Percentiles rank a stretch among this genome's conserved stretches.
These are phyloP conservation scores for Intellagama lesueurii DNA, from an alignment of 2,797 vertebrate genomes.

Conservation along the genomic window DNA sequence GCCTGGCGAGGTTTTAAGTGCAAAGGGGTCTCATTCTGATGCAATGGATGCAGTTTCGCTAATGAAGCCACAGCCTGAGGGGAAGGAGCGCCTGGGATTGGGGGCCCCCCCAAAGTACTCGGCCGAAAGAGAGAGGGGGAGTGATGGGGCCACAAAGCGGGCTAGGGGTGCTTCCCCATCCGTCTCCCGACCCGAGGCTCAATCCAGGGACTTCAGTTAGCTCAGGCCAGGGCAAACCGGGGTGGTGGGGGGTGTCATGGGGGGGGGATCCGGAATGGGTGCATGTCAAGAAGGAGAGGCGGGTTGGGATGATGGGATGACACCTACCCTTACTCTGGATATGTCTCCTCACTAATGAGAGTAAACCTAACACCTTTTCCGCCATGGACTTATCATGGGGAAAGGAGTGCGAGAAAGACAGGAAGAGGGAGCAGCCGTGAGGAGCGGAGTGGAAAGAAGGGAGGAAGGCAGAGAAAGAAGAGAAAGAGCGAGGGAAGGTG, in stretches of 20 bases:
- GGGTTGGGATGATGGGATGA: conserved; percentile 15
- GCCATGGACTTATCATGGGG: conserved; percentile 92
- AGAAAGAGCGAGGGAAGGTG: conserved; percentile 4
- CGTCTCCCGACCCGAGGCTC: background rate
- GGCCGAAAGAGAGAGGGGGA: background rate
- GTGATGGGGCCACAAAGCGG: background rate
- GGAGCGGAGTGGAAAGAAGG: background rate
- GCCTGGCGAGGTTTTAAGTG: background rate
- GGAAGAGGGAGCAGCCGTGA: conserved; percentile 17
- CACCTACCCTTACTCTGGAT: conserved; percentile 99
- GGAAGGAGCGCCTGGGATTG: background rate
- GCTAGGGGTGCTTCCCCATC: background rate
- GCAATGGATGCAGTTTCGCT: conserved; percentile 9
- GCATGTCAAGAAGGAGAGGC: conserved; percentile 36
- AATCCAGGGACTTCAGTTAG: conserved; percentile 68
- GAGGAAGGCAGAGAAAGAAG: background rate
- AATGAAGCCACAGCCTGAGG: background rate
- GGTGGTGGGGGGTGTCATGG: conserved; percentile 51
- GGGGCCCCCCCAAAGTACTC: conserved; percentile 5
- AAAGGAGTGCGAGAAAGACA: conserved; percentile 28
- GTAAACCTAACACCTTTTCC: conserved; percentile 99
- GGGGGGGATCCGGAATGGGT: conserved; percentile 69
- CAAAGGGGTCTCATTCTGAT: conserved; percentile 9
- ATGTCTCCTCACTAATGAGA: conserved; percentile 96
- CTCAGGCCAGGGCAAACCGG: conserved; percentile 59